Conservation (phyloP, 2,113 vertebrate genomes). For the Cranoglanis bouderius region DNA sequence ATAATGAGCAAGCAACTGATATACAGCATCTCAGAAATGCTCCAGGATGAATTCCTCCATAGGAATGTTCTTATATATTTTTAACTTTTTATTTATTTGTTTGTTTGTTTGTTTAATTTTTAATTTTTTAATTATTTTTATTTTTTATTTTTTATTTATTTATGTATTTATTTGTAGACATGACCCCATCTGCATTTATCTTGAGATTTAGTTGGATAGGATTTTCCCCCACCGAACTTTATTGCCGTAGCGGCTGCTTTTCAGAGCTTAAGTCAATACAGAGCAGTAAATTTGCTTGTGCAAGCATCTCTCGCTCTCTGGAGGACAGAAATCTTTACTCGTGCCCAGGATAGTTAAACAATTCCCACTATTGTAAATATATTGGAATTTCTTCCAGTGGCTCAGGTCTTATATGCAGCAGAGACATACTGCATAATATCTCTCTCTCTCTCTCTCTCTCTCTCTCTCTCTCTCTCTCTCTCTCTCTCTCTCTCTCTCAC, state of each 20-base stretch:
- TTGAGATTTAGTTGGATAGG: slow-evolving; percentile 51
- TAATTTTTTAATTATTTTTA: background rate
- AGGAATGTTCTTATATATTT: background rate
- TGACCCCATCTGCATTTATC: slow-evolving; percentile 54
- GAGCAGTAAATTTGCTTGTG: slow-evolving; percentile 63
- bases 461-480: too few species aligned
- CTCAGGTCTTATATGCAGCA: slow-evolving; percentile 28
- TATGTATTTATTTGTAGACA: slow-evolving; percentile 14
- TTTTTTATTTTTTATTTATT: background rate
- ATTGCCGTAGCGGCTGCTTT: slow-evolving; percentile 54
- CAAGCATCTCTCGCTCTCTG: slow-evolving; percentile 59
- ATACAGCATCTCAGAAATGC: background rate
- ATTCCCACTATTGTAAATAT: slow-evolving; percentile 59
- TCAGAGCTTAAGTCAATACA: slow-evolving; percentile 61
- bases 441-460: background rate
- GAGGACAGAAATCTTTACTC: slow-evolving; percentile 62
- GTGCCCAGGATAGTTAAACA: slow-evolving; percentile 63
- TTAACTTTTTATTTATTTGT: background rate
- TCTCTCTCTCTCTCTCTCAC: too few species aligned
- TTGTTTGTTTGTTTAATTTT: background rate
- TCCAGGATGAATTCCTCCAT: background rate
- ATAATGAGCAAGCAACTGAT: slow-evolving; percentile 17
- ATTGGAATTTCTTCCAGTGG: slow-evolving; percentile 48
- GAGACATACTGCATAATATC: background rate
- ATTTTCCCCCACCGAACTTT: slow-evolving; percentile 51